phyloP scores from a whole-genome alignment of 1,140 invertebrate genomes.

The Brachionus rotundiformis region DNA sequence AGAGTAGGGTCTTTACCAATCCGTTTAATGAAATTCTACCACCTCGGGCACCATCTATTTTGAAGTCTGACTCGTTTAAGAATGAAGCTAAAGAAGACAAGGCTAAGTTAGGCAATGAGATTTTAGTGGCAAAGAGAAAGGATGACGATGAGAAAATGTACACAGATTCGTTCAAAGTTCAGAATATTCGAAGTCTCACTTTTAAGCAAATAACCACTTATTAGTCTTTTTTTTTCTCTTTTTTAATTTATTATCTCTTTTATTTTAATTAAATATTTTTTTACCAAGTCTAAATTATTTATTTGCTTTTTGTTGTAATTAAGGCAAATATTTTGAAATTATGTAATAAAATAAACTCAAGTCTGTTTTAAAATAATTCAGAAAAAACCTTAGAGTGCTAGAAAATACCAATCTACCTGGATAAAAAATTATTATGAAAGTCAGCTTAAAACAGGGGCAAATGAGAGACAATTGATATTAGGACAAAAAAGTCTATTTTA shows the following conservation, averaged over 20 bases:
- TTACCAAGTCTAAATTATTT: neutral
- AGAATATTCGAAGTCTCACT: constrained; percentile 46
- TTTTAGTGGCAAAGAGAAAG: neutral
- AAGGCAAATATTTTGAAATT: neutral
- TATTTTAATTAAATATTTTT: neutral
- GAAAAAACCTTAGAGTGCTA: too few relatives aligned
- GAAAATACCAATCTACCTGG: too few relatives aligned
- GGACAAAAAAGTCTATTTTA: neutral
- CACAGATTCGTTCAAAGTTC: constrained; percentile 19
- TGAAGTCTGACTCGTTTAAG: neutral
- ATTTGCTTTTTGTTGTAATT: constrained; percentile 12
- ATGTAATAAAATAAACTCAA: neutral
- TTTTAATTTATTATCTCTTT: neutral
- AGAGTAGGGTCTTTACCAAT: constrained; percentile 1
- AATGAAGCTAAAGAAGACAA: neutral
- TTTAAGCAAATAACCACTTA: constrained; percentile 51
- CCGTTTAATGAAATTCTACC: constrained; percentile 27
- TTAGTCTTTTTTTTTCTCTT: neutral
- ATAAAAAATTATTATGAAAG: too few relatives aligned
- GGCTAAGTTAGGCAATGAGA: neutral
- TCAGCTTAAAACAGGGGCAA: too few relatives aligned
- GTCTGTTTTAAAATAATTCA: neutral
- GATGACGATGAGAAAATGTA: constrained; percentile 43
- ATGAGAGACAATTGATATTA: too few relatives aligned
- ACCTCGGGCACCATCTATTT: neutral